Conservation (phyloP, 2,113 vertebrate species). For the Rhizomys pruinosus region DNA sequence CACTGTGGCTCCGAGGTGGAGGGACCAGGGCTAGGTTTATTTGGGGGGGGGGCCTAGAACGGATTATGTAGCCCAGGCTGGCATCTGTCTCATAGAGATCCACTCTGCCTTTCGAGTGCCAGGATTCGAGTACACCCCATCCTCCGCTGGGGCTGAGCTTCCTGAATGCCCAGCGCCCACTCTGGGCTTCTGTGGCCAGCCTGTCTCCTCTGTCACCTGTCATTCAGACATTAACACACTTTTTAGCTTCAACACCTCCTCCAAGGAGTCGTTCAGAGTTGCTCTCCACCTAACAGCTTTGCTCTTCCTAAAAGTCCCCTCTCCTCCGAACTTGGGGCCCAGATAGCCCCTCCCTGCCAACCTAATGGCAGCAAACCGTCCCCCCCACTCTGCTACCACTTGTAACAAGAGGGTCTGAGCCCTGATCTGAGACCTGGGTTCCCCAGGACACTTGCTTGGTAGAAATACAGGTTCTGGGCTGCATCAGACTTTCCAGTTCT, state of each 20-base stretch:
- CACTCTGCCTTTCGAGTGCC: no score
- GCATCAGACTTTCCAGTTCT: not conserved
- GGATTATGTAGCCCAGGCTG: no score
- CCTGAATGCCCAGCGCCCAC: accelerated
- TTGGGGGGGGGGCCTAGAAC: no score
- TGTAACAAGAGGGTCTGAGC: not conserved
- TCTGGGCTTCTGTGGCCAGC: not conserved
- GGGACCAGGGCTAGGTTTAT: not conserved
- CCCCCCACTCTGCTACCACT: not conserved
- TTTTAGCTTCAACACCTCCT: not conserved
- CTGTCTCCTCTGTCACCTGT: no score
- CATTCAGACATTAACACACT: not conserved
- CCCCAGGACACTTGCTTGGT: not conserved
- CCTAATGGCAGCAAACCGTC: accelerated
- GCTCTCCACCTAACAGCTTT: not conserved
- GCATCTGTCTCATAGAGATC: no score
- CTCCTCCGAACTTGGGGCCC: not conserved
- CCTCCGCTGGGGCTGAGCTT: no score
- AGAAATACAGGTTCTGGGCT: not conserved
- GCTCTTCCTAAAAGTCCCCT: not conserved
- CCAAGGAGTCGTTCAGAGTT: not conserved
- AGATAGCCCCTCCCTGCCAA: not conserved
- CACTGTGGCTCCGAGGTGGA: not conserved
- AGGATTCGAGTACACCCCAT: not conserved
- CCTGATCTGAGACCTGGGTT: not conserved